A percentile compares a stretch with the other conserved stretches of the same genome.
phyloP scores from a whole-genome alignment of 2,113 vertebrate genomes.

The Smithornis capensis region DNA sequence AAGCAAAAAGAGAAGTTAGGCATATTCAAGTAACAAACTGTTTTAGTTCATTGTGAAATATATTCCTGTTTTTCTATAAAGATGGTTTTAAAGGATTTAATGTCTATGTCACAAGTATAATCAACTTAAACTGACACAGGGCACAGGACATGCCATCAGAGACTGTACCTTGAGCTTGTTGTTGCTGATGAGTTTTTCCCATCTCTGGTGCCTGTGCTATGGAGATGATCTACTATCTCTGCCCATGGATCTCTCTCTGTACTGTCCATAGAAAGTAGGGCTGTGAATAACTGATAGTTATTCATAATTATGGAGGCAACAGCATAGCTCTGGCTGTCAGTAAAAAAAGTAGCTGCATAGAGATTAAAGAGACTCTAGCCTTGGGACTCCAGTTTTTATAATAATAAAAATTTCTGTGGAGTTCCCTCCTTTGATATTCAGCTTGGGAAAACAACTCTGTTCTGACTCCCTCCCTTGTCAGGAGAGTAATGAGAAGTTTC shows the following conservation, averaged over 20 bases:
- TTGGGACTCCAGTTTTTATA: neutral
- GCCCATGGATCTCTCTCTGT: neutral
- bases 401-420: neutral
- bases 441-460: neutral
- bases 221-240: neutral
- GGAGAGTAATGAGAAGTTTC: neutral
- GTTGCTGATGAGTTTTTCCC: neutral
- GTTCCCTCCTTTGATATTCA: neutral
- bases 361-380: neutral
- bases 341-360: neutral
- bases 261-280: neutral
- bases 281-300: neutral
- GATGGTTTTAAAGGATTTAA: neutral
- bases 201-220: neutral
- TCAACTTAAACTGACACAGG: neutral
- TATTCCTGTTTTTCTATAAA: neutral
- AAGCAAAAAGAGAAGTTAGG: neutral
- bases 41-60: neutral
- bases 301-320: neutral
- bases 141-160: neutral
- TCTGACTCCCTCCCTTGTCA: neutral
- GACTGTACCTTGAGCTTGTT: neutral
- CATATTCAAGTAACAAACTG: neutral
- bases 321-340: neutral
- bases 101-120: neutral